Conservation (phyloP, 2,797 vertebrate genomes). For the Eulemur albifrons region DNA sequence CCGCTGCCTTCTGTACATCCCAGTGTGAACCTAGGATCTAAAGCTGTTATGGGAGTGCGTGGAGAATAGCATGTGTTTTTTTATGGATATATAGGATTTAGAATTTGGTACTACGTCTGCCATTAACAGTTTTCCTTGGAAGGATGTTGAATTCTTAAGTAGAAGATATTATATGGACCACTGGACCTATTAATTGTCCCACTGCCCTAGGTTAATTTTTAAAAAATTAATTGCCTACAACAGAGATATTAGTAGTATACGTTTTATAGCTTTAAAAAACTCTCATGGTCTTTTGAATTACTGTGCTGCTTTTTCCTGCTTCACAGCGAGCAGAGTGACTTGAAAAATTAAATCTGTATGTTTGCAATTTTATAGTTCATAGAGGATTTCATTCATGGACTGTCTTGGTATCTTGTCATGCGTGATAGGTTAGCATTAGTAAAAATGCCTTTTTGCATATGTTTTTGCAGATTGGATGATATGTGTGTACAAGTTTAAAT, state of each 20-base stretch:
- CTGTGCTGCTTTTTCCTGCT: slow-evolving; percentile 81
- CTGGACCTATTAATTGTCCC: slow-evolving; percentile 95
- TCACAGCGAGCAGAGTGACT: slow-evolving; percentile 81
- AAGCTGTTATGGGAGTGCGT: background rate
- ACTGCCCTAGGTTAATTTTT: slow-evolving; percentile 91
- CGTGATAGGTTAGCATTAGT: slow-evolving; percentile 62
- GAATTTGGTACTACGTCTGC: slow-evolving; percentile 47
- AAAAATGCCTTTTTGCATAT: slow-evolving; percentile 36
- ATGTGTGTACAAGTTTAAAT: slow-evolving; percentile 32
- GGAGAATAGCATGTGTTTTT: background rate
- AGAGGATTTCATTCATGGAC: slow-evolving; percentile 75
- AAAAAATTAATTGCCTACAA: slow-evolving; percentile 87
- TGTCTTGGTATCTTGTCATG: slow-evolving; percentile 71
- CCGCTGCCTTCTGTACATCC: background rate
- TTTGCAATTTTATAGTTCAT: slow-evolving; percentile 82
- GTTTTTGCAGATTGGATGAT: slow-evolving; percentile 11
- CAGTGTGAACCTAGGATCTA: background rate
- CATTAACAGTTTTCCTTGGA: slow-evolving; percentile 72
- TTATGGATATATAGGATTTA: slow-evolving; percentile 48
- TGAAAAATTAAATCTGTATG: slow-evolving; percentile 83
- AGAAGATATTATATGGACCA: slow-evolving; percentile 94
- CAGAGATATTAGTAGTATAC: slow-evolving; percentile 84
- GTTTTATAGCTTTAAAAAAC: slow-evolving; percentile 79
- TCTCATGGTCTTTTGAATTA: slow-evolving; percentile 76
- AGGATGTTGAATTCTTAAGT: slow-evolving; percentile 89